A percentile compares a stretch with the other conserved stretches of the same genome.
phyloP scores from a whole-genome alignment of 2,113 vertebrate genomes.

The Galemys pyrenaicus region DNA sequence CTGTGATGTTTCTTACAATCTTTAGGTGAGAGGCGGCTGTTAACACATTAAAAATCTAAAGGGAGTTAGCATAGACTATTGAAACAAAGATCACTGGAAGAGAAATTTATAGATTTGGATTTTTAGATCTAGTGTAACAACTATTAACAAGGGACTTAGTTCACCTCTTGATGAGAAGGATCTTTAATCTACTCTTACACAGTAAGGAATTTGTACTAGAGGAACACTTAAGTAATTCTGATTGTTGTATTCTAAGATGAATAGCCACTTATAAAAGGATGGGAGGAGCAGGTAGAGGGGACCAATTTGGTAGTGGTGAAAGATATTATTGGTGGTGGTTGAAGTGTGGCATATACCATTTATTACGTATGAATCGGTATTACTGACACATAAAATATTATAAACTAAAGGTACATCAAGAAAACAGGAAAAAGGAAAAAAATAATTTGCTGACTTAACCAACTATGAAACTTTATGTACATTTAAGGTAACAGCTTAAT shows the following conservation, averaged over 20 bases:
- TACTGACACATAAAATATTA: no score
- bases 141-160: not conserved
- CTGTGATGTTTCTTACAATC: slow-evolving; percentile 53
- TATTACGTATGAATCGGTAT: no score
- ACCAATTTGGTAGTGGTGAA: not conserved
- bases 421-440: no score
- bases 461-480: not conserved
- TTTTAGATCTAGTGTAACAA: not conserved
- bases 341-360: no score
- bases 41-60: slow-evolving; percentile 65
- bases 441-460: not conserved
- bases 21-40: slow-evolving; percentile 63
- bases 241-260: not conserved
- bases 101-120: not conserved
- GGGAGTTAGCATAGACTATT: not conserved
- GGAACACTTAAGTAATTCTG: not conserved
- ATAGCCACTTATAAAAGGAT: not conserved
- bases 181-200: not conserved
- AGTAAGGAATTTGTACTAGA: not conserved
- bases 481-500: not conserved
- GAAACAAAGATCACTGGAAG: not conserved
- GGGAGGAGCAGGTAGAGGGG: not conserved
- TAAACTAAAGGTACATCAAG: not conserved
- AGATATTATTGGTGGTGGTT: no score
- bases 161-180: not conserved